Evolutionary conservation across 2,797 vertebrate genomes (phyloP), one percentile per base, ranked within the genome.

Genomic region (Falco berigora): DNA sequence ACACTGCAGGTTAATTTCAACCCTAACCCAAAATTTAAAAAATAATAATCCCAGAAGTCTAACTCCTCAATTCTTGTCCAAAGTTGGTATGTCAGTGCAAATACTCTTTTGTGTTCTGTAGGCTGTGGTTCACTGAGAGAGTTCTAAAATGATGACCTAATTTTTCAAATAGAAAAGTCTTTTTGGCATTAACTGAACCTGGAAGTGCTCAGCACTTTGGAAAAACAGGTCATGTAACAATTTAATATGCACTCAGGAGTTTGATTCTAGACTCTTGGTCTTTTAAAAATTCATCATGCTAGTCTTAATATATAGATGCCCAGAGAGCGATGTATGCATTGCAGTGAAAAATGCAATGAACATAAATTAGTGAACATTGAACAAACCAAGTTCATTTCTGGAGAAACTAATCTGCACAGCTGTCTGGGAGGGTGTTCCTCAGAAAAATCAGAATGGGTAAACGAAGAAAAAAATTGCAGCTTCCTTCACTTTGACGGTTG

Each of bases 251-350:
- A 76, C 55, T 95, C 21, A 86, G 52, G 80, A 69, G 59, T 69
- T 81, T 90, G 47, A 50, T 76, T 93, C 49, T 36, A 68, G 80
- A 67, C 46, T 69, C 42, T 19, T 56, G 38, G 10, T 90, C 75
- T 76, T 86, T 94, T 56, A 95, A 95, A 94, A 93, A 96, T 96
- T 95, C 32, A 93, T 96, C 52, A 23, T 46, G 32, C 46, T 82
- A 67, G 59, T 69, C 80, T 73, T 93, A 67, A 59, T 84, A 56
- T 16, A 40, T 59, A 81, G 59, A 34, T 69, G n/a, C 8, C 53
- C 28, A 34, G 49, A 52, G 77, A 73, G 24, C 59, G 86, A 66
- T 50, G 46, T 53, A 67, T 58, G 80, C 62, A 62, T 58, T 88
- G 47, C 67, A 78, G 79, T 79, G 63, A 90, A 86, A 91, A 92